Percentiles rank a stretch among this genome's conserved stretches.
phyloP scores from a whole-genome alignment of 1,140 invertebrate genomes.

The Trypoxylus dichotomus region DNA sequence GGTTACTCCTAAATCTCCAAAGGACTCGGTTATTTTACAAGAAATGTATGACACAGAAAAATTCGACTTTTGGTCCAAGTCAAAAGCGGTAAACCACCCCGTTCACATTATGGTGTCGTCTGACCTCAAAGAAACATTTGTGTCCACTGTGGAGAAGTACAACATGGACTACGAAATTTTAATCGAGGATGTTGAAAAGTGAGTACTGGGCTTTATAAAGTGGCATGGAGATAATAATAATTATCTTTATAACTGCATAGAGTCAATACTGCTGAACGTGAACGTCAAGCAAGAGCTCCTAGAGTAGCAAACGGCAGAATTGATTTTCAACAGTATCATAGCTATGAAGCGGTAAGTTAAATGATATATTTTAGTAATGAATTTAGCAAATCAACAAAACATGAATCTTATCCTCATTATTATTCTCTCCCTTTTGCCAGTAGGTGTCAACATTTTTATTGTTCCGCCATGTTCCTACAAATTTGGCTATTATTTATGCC shows the following conservation, averaged over 20 bases:
- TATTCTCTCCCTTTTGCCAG: too few species aligned
- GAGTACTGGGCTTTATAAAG: background rate
- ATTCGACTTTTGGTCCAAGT: constrained; percentile 26
- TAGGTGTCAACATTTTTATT: too few species aligned
- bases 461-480: too few species aligned
- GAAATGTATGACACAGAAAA: background rate
- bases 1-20: background rate
- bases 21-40: background rate
- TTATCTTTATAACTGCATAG: background rate
- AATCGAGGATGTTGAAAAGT: constrained; percentile 40
- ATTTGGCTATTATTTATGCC: too few species aligned
- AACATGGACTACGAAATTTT: constrained; percentile 34
- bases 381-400: too few species aligned
- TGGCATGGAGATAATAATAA: background rate
- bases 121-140: constrained; percentile 33
- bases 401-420: too few species aligned
- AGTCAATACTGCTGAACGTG: background rate
- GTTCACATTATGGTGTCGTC: constrained; percentile 32
- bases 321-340: constrained; percentile 20
- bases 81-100: background rate
- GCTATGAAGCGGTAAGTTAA: constrained; percentile 12
- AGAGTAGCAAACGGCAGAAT: constrained; percentile 5
- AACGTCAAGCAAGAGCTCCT: background rate
- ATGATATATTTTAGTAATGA: background rate
- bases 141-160: constrained; percentile 27